Conservation (phyloP, 2,888 invertebrate species). For the Epinotia brunnichana region DNA sequence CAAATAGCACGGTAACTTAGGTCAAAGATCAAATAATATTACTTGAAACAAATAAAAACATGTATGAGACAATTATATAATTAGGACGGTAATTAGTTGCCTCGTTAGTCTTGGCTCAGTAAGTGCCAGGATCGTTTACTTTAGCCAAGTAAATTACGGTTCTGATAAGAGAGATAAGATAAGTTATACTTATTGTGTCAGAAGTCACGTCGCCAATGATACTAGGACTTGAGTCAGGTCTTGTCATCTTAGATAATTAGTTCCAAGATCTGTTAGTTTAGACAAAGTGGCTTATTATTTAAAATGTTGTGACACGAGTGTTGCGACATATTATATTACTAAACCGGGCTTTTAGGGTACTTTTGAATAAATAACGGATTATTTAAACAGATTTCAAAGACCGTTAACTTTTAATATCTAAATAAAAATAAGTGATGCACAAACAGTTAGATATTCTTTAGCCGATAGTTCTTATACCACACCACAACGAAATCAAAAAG, state of each 20-base stretch:
- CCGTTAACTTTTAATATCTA: too few species aligned
- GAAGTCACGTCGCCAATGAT: not conserved
- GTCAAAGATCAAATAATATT: slow-evolving; percentile 16
- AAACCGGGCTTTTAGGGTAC: not conserved
- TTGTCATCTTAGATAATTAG: too few species aligned
- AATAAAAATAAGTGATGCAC: too few species aligned
- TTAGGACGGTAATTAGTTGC: slow-evolving; percentile 6
- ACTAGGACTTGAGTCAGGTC: not conserved
- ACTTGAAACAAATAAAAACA: slow-evolving; percentile 3
- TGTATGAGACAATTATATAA: slow-evolving; percentile 1
- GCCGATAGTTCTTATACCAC: too few species aligned
- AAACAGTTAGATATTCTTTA: too few species aligned
- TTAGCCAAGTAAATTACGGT: not conserved
- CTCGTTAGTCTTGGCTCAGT: not conserved
- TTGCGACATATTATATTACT: not conserved
- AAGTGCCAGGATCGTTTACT: not conserved
- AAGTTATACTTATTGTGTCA: too few species aligned
- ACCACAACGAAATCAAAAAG: too few species aligned
- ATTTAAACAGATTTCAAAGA: too few species aligned
- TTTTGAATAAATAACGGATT: too few species aligned
- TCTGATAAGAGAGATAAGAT: too few species aligned
- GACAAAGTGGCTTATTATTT: too few species aligned
- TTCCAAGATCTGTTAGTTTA: too few species aligned
- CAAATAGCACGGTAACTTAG: slow-evolving; percentile 21
- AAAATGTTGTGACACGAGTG: slow-evolving; percentile 5